These are phyloP conservation scores for Temnothorax ravouxi DNA, from an alignment of 2,888 invertebrate genomes.

Conservation along the genomic window DNA sequence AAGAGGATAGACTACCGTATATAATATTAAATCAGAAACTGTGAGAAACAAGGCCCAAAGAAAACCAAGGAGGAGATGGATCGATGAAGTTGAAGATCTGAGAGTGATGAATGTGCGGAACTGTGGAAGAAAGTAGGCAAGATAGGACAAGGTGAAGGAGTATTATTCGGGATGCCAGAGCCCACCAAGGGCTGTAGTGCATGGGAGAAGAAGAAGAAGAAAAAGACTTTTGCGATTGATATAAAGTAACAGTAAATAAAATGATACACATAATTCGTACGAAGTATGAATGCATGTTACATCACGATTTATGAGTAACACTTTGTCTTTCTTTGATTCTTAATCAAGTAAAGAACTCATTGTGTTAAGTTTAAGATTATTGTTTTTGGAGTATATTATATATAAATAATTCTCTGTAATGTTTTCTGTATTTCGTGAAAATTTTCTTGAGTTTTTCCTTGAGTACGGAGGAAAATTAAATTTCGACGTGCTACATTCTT, in stretches of 20 bases:
- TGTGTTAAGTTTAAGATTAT: not conserved
- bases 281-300: not conserved
- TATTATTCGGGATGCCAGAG: too few relatives aligned
- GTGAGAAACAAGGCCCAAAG: too few relatives aligned
- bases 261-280: not conserved
- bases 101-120: too few relatives aligned
- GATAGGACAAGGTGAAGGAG: too few relatives aligned
- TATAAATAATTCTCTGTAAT: not conserved
- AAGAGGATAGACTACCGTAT: too few relatives aligned
- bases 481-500: not conserved
- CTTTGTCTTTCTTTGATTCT: not conserved
- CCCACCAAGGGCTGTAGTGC: too few relatives aligned
- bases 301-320: not conserved
- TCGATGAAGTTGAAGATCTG: too few relatives aligned
- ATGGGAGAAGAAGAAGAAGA: too few relatives aligned
- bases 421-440: not conserved
- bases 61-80: too few relatives aligned
- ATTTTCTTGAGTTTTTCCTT: not conserved
- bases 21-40: too few relatives aligned
- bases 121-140: too few relatives aligned
- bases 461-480: conserved; percentile 2
- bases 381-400: not conserved
- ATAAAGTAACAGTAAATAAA: not conserved
- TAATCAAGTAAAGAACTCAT: not conserved
- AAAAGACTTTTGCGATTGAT: not conserved